These are phyloP conservation scores for Cydia splendana DNA, from an alignment of 1,140 invertebrate species.

Conservation along the genomic window DNA sequence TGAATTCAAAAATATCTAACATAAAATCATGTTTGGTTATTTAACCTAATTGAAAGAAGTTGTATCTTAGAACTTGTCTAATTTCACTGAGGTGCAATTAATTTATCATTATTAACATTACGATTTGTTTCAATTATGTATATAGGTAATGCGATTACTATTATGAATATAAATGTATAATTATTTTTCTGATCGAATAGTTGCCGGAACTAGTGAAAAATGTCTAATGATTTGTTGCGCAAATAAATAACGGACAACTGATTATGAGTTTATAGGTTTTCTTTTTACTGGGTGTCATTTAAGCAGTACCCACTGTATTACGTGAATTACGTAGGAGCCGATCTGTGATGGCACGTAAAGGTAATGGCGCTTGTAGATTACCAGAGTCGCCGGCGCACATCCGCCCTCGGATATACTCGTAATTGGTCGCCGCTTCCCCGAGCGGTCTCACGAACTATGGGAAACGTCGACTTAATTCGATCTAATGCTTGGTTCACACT, in stretches of 20 bases:
- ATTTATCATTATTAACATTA: no score
- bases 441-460: constrained; percentile 56
- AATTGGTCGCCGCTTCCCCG: constrained; percentile 67
- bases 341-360: constrained; percentile 54
- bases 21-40: no score
- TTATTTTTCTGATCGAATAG: no score
- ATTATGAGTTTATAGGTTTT: neutral
- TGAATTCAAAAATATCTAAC: no score
- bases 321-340: constrained; percentile 59
- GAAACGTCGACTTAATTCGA: constrained; percentile 44
- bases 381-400: constrained; percentile 59
- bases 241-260: neutral
- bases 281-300: neutral
- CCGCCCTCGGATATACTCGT: constrained; percentile 53
- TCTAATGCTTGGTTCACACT: constrained; percentile 21
- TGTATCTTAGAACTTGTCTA: no score
- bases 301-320: constrained; percentile 44
- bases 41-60: no score
- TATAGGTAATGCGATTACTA: no score
- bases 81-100: no score
- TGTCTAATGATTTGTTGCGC: neutral
- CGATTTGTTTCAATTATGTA: no score
- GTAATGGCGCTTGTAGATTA: constrained; percentile 65
- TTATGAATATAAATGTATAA: no score
- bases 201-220: no score